phyloP scores from a whole-genome alignment of 2,797 vertebrate species.

The Anas bahamensis region DNA sequence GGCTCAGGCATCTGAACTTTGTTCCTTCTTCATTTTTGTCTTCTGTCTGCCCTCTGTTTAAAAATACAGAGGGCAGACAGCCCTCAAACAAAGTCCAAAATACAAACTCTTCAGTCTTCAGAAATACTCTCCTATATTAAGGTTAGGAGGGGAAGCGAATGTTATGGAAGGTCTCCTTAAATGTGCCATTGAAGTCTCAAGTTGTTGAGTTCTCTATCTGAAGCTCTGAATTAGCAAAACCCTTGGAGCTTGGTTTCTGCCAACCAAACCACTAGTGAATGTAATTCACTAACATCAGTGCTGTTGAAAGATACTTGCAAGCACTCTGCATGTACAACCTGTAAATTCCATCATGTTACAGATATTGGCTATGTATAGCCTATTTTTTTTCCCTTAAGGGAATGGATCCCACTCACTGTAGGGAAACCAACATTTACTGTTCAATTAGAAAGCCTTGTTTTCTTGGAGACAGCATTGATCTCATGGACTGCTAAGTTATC shows the following conservation, averaged over 20 bases:
- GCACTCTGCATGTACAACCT: neutral
- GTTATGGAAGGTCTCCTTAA: neutral
- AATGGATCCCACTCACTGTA: neutral
- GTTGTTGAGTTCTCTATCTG: neutral
- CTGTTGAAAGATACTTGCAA: neutral
- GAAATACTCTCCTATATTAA: neutral
- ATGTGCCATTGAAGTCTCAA: neutral
- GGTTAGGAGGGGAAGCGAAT: neutral
- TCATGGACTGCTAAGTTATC: slow-evolving; percentile 24
- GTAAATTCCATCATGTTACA: neutral
- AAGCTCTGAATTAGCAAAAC: neutral
- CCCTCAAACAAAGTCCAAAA: too few species aligned
- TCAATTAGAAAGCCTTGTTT: slow-evolving; percentile 57
- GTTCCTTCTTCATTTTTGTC: neutral
- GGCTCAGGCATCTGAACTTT: neutral
- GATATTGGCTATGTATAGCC: too few species aligned
- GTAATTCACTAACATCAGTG: neutral
- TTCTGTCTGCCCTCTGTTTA: neutral
- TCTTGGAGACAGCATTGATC: slow-evolving; percentile 24
- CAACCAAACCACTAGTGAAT: neutral
- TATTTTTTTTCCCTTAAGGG: neutral
- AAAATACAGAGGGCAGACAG: neutral
- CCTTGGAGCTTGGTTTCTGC: neutral
- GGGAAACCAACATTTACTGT: neutral
- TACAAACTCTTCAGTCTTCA: neutral